A percentile compares a stretch with the other conserved stretches of the same genome.
Evolutionary conservation across 2,888 invertebrate species (phyloP).

Genomic region (Fragum whitleyi): DNA sequence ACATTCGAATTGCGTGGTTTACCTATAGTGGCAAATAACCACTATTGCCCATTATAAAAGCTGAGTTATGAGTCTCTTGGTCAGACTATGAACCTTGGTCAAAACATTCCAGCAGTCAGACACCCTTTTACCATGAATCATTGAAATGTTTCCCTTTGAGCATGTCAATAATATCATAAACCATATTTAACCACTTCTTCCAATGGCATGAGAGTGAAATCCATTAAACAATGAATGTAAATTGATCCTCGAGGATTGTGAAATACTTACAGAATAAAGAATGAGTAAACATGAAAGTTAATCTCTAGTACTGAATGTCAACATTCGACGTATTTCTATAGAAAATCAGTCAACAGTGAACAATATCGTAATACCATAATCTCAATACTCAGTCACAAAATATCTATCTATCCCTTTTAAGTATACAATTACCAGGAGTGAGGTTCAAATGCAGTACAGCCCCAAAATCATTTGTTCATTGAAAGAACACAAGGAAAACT

Average conservation of each 20-base stretch:
- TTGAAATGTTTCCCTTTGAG: too few species aligned
- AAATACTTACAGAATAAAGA: slow-evolving; percentile 1
- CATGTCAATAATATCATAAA: background rate
- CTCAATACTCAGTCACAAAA: background rate
- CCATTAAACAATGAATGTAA: slow-evolving; percentile 4
- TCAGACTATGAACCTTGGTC: too few species aligned
- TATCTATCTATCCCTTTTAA: background rate
- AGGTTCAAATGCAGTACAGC: too few species aligned
- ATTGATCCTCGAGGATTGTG: slow-evolving; percentile 1
- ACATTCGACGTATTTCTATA: slow-evolving; percentile 18
- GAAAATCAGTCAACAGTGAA: slow-evolving; percentile 5
- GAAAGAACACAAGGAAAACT: too few species aligned
- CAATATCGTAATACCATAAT: slow-evolving; percentile 3
- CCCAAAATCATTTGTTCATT: too few species aligned
- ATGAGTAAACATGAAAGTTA: slow-evolving; percentile 21
- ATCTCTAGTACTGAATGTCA: slow-evolving; percentile 21
- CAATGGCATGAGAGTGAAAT: background rate
- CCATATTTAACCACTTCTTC: background rate
- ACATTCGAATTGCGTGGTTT: too few species aligned
- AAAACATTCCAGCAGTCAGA: too few species aligned
- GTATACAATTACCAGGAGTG: background rate
- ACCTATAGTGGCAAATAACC: too few species aligned
- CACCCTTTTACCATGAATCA: too few species aligned
- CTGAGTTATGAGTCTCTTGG: too few species aligned
- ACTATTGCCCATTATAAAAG: too few species aligned